Evolutionary conservation across 2,113 vertebrate genomes (phyloP).

Genomic region (Caloenas nicobarica): DNA sequence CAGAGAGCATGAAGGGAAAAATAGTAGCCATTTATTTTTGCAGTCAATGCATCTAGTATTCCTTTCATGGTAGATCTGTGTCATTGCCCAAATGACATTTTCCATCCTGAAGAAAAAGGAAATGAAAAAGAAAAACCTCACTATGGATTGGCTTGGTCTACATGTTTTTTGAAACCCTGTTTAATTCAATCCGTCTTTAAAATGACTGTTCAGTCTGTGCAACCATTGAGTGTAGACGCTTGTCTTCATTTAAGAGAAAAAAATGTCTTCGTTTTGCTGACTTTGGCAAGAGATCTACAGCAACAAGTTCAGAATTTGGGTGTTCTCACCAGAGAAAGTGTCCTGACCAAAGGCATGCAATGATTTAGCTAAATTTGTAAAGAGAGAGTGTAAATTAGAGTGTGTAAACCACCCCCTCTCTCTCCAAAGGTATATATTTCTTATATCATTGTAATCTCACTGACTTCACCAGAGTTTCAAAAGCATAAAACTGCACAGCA

Average conservation of each 20-base stretch:
- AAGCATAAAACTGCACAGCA: neutral
- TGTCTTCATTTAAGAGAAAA: neutral
- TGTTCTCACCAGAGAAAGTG: neutral
- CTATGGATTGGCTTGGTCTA: neutral
- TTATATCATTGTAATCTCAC: neutral
- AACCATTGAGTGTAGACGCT: neutral
- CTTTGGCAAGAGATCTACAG: neutral
- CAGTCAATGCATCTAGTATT: conserved; percentile 16
- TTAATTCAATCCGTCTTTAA: neutral
- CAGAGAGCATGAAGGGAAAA: neutral
- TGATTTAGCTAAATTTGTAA: neutral
- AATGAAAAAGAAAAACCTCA: neutral
- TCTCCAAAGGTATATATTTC: neutral
- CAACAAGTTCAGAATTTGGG: neutral
- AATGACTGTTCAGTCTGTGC: neutral
- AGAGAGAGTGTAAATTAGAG: neutral
- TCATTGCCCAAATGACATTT: neutral
- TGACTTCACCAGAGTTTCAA: neutral
- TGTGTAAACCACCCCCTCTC: neutral
- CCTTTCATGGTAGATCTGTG: neutral
- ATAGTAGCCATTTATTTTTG: conserved; percentile 15
- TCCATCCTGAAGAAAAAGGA: neutral
- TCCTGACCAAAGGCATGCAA: neutral
- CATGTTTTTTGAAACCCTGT: neutral
- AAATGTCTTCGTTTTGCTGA: neutral